Conservation (phyloP, 2,888 invertebrate genomes). For the Aspidapion aeneum region DNA sequence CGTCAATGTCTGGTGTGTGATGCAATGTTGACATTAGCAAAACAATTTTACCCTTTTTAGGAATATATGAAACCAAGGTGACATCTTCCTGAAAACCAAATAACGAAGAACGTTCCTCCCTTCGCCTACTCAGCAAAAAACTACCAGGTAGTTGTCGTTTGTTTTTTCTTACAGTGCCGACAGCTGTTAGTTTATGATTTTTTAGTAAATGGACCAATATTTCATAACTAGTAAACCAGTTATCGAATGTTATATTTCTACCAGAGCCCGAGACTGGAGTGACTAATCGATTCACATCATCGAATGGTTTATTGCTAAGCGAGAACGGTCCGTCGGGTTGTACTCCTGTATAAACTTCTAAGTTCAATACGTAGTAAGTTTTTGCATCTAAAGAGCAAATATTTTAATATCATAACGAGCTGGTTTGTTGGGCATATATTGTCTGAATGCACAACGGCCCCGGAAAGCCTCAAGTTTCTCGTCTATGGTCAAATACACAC, state of each 20-base stretch:
- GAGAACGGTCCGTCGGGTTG: conserved; percentile 30
- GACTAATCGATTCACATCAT: conserved; percentile 25
- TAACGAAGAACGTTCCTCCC: no score
- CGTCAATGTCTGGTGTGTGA: no score
- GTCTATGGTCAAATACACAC: conserved; percentile 22
- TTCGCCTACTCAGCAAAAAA: no score
- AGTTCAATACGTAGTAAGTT: conserved; percentile 27
- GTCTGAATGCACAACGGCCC: conserved; percentile 30
- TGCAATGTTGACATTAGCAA: no score
- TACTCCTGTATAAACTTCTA: conserved; percentile 31
- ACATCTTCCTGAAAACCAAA: no score
- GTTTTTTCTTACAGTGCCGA: conserved; percentile 34
- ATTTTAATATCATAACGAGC: conserved; percentile 32
- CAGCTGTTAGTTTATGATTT: no score
- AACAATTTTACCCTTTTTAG: no score
- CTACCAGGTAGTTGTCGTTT: conserved; percentile 32
- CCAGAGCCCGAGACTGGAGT: conserved; percentile 25
- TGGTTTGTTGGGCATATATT: conserved; percentile 33
- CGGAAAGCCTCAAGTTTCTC: conserved; percentile 30
- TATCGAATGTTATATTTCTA: conserved; percentile 32
- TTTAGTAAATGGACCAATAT: no score
- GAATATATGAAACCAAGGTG: no score
- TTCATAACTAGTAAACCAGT: conserved; percentile 33
- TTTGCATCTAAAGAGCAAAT: conserved; percentile 31
- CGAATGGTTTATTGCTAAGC: conserved; percentile 20